Base-by-base conservation (phyloP, 92 coral and sea anemone species). In the Pocillopora meandrina region DNA sequence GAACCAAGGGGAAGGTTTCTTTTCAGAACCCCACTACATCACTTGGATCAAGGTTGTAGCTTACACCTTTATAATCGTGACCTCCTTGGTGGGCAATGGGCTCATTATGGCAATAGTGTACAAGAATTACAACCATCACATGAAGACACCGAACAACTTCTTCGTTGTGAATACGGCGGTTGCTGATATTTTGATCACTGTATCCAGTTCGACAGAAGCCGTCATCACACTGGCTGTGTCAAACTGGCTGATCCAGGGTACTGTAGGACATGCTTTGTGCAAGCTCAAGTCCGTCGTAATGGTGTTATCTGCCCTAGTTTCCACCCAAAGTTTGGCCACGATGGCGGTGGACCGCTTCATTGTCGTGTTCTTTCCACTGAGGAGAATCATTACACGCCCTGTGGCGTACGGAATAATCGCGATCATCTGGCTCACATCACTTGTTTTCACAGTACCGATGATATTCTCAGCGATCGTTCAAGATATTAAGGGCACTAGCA, bases 261-360 rank as follows among this genome's bases (percentile, higher is more conserved):
- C 42, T 31, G 33, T 83, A n/a, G 87, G 87, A 23, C 72, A 47
- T 57, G 55, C 49, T 31, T 23, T 83, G 72, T 83, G 87, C 79
- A 83, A 83, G 62, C 52, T 83, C 55, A 73, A 74, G 58, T 61
- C 79, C 31, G 72, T 83, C 16, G 26, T 74, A 31, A 61, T 73
- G 87, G 81, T 56, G 52, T 36, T 83, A 15, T 75, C 81, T 9
- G 87, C 81, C 5, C 73, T 75, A 16, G 71, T 73, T 21, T 60
- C 87, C 62, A 83, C 87, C 18, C 80, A 75, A 56, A 83, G 87
- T 58, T 74, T 83, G 76, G 75, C 87, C 16, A 75, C 87, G 21
- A 83, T 83, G 79, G 87, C 87, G 26, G 81, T 83, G 55, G 87
- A 83, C 75, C 87, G 87, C 8, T 83, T 83, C 49, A 62, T 83